Conservation (phyloP, 2,113 vertebrate genomes). For the Muscicapa adusta region DNA sequence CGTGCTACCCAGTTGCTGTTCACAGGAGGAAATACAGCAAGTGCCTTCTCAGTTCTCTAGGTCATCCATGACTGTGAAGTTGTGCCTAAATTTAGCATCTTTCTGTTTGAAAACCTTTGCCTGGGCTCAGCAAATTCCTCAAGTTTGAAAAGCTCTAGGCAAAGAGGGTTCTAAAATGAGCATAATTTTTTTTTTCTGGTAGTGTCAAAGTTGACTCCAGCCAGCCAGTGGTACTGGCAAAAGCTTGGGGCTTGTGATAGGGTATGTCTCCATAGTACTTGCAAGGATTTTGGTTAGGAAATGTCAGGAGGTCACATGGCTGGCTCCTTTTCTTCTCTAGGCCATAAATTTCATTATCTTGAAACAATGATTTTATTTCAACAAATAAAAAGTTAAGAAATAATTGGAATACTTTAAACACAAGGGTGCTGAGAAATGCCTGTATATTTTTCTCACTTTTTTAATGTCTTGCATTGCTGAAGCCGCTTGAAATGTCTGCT, state of each 20-base stretch:
- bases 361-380: neutral
- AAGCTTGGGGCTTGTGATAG: neutral
- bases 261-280: neutral
- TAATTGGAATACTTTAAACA: neutral
- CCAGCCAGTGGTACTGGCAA: neutral
- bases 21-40: neutral
- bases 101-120: neutral
- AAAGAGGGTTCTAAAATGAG: neutral
- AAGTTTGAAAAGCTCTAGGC: neutral
- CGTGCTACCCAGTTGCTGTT: neutral
- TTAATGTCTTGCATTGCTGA: neutral
- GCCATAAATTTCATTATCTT: neutral
- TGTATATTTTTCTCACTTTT: neutral
- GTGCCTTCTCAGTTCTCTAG: neutral
- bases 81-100: neutral
- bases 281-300: neutral
- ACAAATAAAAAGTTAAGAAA: neutral
- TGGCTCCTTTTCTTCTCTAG: neutral
- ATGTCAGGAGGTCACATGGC: neutral
- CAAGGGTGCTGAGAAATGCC: neutral
- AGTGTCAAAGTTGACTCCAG: neutral
- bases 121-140: neutral
- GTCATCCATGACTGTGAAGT: neutral
- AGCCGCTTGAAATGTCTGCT: neutral
- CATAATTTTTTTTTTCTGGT: neutral